Base-by-base conservation (phyloP, 2,888 invertebrate species). In the Cotesia congregata region DNA sequence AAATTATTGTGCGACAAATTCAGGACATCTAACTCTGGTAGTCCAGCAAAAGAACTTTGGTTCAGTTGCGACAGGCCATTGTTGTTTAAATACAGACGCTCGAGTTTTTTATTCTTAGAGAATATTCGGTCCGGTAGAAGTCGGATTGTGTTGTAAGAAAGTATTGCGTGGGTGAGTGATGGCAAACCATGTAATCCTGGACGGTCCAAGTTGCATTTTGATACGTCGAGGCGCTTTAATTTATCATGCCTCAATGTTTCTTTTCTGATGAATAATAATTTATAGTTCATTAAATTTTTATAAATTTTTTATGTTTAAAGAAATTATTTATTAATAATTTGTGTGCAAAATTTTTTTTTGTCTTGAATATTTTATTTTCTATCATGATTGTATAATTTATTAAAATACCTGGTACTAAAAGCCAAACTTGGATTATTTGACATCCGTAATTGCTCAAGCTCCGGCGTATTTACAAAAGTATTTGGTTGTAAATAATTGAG, bases 1-100 rank as follows among this genome's bases (percentile, higher is more conserved):
- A 95, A 91, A 86, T 92, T 92, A 87, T 95, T 95, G 87, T 91
- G 92, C 0, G 95, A 95, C 79, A 95, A 88, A 87, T 95, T 94
- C 71, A 95, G 88, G 78, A 90, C 87, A 82, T 92, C 92, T 5
- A 95, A 86, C 79, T 91, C 90, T 79, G 88, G 89, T 2, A 95
- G 85, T 9, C 91, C 92, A 68, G 89, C 89, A 86, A 95, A 95
- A 0, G 93, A 92, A 79, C 92, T 92, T 74, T 89, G 87, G 80
- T 92, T 92, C 38, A 95, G 85, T 0, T 90, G 90, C 7, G 91
- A 92, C 64, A 95, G 91, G 17, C 92, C 92, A 87, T 95, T 95
- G 65, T 91, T 91, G 0, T 94, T 93, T 61, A 95, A 86, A 86
- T 94, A 94, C 15, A 95, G 85, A 75, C 91, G 88, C 83, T 92